These are phyloP conservation scores for Platysteira castanea DNA, from an alignment of 2,113 vertebrate species.

Conservation along the genomic window DNA sequence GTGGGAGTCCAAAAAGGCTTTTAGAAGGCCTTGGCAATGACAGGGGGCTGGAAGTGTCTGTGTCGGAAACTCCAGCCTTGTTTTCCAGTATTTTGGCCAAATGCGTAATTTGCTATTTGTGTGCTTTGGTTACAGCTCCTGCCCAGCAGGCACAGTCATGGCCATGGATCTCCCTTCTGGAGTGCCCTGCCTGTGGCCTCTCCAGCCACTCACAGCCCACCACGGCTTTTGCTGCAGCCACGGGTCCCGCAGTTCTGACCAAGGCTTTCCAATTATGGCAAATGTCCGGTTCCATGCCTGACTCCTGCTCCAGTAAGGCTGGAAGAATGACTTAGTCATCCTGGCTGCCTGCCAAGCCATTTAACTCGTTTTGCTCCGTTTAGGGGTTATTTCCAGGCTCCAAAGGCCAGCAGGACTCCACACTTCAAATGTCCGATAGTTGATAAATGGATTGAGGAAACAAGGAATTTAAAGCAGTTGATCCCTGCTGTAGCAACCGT, in stretches of 20 bases:
- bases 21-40: not conserved
- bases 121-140: not conserved
- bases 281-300: not conserved
- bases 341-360: not conserved
- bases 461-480: not conserved
- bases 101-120: not conserved
- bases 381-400: not conserved
- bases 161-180: not conserved
- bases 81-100: not conserved
- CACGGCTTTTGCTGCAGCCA: not conserved
- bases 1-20: not conserved
- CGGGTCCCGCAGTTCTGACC: accelerated
- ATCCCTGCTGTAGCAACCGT: not conserved
- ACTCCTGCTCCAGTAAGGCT: not conserved
- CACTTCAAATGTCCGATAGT: not conserved
- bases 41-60: accelerated
- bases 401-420: not conserved
- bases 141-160: accelerated
- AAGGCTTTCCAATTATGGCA: conserved; percentile 1
- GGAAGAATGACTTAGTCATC: conserved; percentile 39
- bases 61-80: accelerated
- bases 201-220: accelerated
- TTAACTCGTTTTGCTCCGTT: not conserved
- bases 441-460: not conserved
- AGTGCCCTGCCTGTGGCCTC: not conserved